phyloP scores from a whole-genome alignment of 2,888 invertebrate genomes.

The Tricholauxania praeusta region DNA sequence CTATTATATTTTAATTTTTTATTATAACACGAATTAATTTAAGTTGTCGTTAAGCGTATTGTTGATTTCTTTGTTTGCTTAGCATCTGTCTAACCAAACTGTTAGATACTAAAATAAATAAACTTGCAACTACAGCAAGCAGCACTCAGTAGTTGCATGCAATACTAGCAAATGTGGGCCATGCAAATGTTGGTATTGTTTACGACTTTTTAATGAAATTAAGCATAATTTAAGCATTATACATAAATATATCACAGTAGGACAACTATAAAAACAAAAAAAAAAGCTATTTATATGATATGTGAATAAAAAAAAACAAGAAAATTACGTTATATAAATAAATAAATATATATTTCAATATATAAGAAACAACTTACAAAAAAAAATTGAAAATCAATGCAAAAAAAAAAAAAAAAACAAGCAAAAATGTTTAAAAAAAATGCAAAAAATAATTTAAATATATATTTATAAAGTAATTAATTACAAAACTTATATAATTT shows the following conservation, averaged over 20 bases:
- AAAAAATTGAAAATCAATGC: slow-evolving; percentile 29
- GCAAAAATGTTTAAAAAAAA: slow-evolving; percentile 25
- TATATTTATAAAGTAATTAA: slow-evolving; percentile 33
- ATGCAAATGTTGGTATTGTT: slow-evolving; percentile 12
- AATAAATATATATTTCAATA: slow-evolving; percentile 32
- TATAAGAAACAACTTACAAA: slow-evolving; percentile 49
- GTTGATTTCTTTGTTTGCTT: slow-evolving; percentile 22
- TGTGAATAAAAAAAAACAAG: slow-evolving; percentile 25
- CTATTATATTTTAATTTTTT: neutral
- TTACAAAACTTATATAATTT: slow-evolving; percentile 30
- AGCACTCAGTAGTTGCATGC: no score
- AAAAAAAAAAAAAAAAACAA: slow-evolving; percentile 34
- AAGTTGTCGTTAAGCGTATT: slow-evolving; percentile 29
- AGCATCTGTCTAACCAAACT: neutral
- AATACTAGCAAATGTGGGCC: neutral
- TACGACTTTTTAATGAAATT: slow-evolving; percentile 21
- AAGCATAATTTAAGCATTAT: slow-evolving; percentile 26
- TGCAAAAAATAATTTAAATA: slow-evolving; percentile 18
- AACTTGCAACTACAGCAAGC: no score
- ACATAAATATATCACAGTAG: slow-evolving; percentile 16
- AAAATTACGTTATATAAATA: slow-evolving; percentile 20
- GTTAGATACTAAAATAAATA: neutral
- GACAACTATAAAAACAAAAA: slow-evolving; percentile 11
- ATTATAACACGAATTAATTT: slow-evolving; percentile 10
- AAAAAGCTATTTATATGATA: slow-evolving; percentile 10